phyloP scores from a whole-genome alignment of 2,888 invertebrate species.

The Marronus borbonicus region DNA sequence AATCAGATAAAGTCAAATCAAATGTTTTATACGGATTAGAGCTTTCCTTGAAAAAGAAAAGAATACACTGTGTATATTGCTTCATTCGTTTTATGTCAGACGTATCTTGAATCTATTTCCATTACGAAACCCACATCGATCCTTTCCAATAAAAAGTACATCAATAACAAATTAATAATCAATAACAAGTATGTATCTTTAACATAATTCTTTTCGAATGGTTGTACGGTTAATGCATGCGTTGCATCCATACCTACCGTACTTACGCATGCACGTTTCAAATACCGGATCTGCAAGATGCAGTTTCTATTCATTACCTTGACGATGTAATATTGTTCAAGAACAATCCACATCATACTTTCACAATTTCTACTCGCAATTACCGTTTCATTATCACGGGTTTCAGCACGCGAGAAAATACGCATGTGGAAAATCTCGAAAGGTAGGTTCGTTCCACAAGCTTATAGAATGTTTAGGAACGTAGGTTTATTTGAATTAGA shows the following conservation, averaged over 20 bases:
- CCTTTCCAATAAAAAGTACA: no score
- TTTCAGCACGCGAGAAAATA: neutral
- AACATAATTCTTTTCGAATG: neutral
- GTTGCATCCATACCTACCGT: neutral
- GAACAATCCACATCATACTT: constrained; percentile 35
- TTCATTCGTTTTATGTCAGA: no score
- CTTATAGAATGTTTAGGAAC: neutral
- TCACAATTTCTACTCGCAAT: constrained; percentile 44
- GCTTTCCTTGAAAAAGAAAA: no score
- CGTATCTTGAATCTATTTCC: no score
- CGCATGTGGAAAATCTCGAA: neutral
- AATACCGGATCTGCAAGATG: constrained; percentile 29
- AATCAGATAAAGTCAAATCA: no score
- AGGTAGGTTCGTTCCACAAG: neutral
- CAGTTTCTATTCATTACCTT: constrained; percentile 34
- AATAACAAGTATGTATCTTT: neutral
- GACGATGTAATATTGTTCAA: constrained; percentile 38
- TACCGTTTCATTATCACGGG: constrained; percentile 29
- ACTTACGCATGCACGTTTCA: neutral
- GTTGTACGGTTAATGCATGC: neutral
- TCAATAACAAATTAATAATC: no score
- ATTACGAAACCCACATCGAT: no score
- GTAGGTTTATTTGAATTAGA: no score
- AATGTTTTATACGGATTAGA: no score
- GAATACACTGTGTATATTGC: neutral